phyloP scores from a whole-genome alignment of 2,888 invertebrate species.

The Eumacrocentrus americanus region DNA sequence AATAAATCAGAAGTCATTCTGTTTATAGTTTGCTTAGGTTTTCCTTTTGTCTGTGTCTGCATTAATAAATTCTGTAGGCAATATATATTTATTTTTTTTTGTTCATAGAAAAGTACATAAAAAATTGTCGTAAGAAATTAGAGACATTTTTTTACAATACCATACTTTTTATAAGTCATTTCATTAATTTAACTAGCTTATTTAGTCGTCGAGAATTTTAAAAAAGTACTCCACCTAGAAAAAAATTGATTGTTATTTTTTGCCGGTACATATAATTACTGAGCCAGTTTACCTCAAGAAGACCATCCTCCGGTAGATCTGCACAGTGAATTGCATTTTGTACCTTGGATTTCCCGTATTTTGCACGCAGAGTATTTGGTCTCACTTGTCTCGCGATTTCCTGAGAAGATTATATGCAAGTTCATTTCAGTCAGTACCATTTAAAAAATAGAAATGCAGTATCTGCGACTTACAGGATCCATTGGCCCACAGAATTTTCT shows the following conservation, averaged over 20 bases:
- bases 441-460: conserved; percentile 15
- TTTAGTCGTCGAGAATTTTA: conserved; percentile 66
- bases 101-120: not conserved
- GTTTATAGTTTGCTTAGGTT: too few relatives aligned
- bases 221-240: conserved; percentile 75
- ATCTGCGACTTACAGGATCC: conserved; percentile 76
- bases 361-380: conserved; percentile 83
- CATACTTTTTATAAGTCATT: too few relatives aligned
- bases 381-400: conserved; percentile 85
- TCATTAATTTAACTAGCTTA: too few relatives aligned
- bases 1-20: too few relatives aligned
- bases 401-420: too few relatives aligned
- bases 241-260: not conserved
- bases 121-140: not conserved
- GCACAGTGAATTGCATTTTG: conserved; percentile 93
- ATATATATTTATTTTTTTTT: not conserved
- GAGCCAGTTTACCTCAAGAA: conserved; percentile 77
- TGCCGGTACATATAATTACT: too few relatives aligned
- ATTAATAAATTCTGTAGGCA: not conserved
- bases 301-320: conserved; percentile 86
- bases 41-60: too few relatives aligned
- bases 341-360: conserved; percentile 81
- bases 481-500: conserved; percentile 85
- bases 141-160: too few relatives aligned
- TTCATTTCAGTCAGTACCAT: too few relatives aligned